Evolutionary conservation across 2,797 vertebrate species (phyloP).

Genomic region (Melopsittacus undulatus): DNA sequence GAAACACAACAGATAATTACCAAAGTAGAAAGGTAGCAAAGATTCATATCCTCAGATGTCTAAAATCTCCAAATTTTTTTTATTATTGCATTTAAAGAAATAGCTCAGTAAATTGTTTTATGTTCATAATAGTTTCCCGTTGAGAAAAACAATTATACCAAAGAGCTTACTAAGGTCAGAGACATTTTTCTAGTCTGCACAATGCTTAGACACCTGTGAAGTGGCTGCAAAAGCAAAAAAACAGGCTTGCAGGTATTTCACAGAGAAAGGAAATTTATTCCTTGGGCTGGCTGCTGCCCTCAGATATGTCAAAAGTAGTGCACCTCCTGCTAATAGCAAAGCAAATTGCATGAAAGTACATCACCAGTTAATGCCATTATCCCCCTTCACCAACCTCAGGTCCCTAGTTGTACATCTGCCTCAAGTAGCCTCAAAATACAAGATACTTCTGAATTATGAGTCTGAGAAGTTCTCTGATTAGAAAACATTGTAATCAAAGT

Average conservation of each 20-base stretch:
- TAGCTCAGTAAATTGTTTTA: neutral
- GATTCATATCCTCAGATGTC: neutral
- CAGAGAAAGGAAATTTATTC: neutral
- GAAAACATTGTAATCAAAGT: neutral
- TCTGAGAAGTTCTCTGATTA: neutral
- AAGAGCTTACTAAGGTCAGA: neutral
- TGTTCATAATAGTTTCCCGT: neutral
- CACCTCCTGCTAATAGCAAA: neutral
- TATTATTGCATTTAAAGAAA: neutral
- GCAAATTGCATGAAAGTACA: neutral
- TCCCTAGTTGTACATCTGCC: neutral
- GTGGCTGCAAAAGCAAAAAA: neutral
- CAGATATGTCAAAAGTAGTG: rapidly evolving
- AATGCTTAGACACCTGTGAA: neutral
- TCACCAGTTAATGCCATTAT: rapidly evolving
- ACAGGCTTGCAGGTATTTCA: neutral
- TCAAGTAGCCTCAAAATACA: neutral
- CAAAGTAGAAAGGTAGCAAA: neutral
- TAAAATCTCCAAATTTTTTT: neutral
- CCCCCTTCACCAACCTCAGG: rapidly evolving
- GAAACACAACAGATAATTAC: neutral
- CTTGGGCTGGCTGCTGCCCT: neutral
- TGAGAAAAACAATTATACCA: neutral
- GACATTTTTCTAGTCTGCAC: neutral
- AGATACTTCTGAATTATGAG: neutral